Evolutionary conservation across 2,888 invertebrate genomes (phyloP).

Genomic region (Napeogenes inachia): DNA sequence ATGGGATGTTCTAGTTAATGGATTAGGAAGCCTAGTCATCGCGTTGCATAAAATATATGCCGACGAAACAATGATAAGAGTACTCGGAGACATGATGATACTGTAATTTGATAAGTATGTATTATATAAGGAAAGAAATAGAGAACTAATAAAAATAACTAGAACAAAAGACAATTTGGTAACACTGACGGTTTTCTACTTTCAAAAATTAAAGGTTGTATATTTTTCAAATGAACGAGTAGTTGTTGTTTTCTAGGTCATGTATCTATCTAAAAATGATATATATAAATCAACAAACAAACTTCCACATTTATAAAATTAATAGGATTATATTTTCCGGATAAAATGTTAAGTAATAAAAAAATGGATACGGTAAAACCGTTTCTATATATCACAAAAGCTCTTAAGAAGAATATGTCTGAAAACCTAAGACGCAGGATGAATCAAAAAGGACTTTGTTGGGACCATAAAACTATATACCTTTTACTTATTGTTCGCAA

Average conservation of each 20-base stretch:
- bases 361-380: background rate
- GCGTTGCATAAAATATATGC: conserved; percentile 12
- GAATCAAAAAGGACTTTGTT: conserved; percentile 8
- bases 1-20: conserved; percentile 14
- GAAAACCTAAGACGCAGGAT: conserved; percentile 2
- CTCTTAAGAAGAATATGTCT: conserved; percentile 2
- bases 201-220: too few relatives aligned
- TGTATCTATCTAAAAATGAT: too few relatives aligned
- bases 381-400: background rate
- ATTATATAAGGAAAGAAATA: too few relatives aligned
- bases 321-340: background rate
- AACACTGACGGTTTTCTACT: too few relatives aligned
- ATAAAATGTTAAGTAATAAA: background rate
- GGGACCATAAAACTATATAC: conserved; percentile 13
- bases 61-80: conserved; percentile 4
- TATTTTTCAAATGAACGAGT: too few relatives aligned
- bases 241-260: too few relatives aligned
- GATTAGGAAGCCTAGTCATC: conserved; percentile 10
- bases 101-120: too few relatives aligned
- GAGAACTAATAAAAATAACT: too few relatives aligned
- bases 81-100: background rate
- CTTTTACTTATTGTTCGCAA: conserved; percentile 19
- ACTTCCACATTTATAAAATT: background rate
- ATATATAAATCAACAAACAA: too few relatives aligned
- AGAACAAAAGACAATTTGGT: too few relatives aligned